Base-by-base conservation (phyloP, 2,113 vertebrate species). In the Tachycineta bicolor region DNA sequence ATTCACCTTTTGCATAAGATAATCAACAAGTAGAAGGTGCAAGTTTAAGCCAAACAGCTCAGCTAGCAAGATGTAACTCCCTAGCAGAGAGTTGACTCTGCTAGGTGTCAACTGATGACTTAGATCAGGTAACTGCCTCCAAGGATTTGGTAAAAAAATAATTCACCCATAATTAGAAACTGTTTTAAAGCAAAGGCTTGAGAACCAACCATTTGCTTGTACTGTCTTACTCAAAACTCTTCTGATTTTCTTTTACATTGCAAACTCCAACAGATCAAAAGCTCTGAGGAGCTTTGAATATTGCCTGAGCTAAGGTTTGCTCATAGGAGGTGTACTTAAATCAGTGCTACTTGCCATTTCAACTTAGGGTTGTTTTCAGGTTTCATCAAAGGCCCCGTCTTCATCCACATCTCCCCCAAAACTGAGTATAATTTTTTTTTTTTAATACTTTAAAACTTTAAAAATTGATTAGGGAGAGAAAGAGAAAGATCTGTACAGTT, bases 201-300 rank as follows among this genome's bases (percentile, higher is more conserved):
- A 78, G 86, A 94, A 65, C 6, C 28, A 83, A 2, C n/a, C 25
- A 58, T 11, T 62, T 31, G 70, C 53, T 84, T 68, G 58, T 47
- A 34, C 44, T 46, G 62, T 53, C 62, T 87, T 55, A 55, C 46
- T 63, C 55, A 70, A 77, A 92, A 53, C 24, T 71, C 9, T 39
- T 75, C 71, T 59, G 60, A 81, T 95, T 92, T 87, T 82, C 62
- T 90, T 85, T 59, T 44, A 75, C 21, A 14, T 43, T 84, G 78
- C 64, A 89, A 94, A 76, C n/a, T 68, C 56, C 63, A 69, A 67
- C 39, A 67, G 47, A 94, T 85, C 33, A 90, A 95, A 92, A 91
- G 63, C 20, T 84, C 26, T 34, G 20, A n/a, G 19, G 33, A 90
- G 49, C 34, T 92, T 75, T 68, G 62, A 85, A 24, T 53, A 67